A percentile compares a stretch with the other conserved stretches of the same genome.
Evolutionary conservation across 1,140 invertebrate genomes (phyloP).

Genomic region (Papilio dardanus): DNA sequence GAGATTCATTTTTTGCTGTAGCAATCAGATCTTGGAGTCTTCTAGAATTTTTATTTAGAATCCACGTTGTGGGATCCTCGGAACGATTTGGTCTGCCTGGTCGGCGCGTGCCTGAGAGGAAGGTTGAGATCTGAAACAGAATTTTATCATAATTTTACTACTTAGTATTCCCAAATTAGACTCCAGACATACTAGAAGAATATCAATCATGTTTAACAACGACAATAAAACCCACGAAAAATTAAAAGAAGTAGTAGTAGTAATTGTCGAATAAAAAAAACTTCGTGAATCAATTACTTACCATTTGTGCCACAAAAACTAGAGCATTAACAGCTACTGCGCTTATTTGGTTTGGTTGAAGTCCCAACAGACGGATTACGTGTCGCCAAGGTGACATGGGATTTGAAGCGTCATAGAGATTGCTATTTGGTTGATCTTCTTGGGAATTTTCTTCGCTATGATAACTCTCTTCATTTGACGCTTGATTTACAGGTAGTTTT

Average conservation of each 20-base stretch:
- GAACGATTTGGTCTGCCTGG: conserved; percentile 52
- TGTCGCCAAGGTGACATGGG: conserved; percentile 61
- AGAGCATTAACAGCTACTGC: conserved; percentile 91
- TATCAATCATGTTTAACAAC: neutral
- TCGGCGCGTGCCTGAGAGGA: conserved; percentile 64
- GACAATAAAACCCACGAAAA: too few species aligned
- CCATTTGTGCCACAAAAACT: conserved; percentile 92
- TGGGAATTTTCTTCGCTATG: conserved; percentile 49
- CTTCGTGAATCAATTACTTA: conserved; percentile 79
- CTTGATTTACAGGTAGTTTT: conserved; percentile 41
- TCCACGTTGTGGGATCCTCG: conserved; percentile 64
- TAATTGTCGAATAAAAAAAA: too few species aligned
- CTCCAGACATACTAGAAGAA: neutral
- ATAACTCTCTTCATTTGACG: conserved; percentile 40
- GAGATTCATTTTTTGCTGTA: conserved; percentile 83
- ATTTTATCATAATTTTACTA: neutral
- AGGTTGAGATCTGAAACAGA: conserved; percentile 80
- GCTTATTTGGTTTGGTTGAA: conserved; percentile 88
- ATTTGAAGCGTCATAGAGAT: conserved; percentile 54
- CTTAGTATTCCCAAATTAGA: neutral
- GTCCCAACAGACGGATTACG: conserved; percentile 87
- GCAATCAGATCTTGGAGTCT: conserved; percentile 82
- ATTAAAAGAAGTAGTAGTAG: too few species aligned
- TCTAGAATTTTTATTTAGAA: conserved; percentile 71
- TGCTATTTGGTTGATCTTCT: conserved; percentile 52